Evolutionary conservation across 64 coral and sea anemone species (phyloP).

Genomic region (Montipora foliosa): DNA sequence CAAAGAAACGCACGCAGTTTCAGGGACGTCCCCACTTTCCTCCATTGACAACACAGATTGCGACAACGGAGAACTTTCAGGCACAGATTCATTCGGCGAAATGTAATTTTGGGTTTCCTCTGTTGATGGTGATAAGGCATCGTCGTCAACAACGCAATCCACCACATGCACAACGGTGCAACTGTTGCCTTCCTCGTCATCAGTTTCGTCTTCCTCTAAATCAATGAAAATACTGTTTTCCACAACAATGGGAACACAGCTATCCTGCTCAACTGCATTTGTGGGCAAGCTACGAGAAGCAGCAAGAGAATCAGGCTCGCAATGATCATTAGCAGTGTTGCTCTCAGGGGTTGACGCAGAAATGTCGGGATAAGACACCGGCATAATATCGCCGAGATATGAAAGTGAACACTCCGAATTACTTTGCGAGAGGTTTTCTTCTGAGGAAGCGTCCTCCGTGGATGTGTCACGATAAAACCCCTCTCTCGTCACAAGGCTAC

Average conservation of each 20-base stretch:
- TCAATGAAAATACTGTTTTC: conserved; percentile 2
- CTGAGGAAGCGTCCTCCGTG: not conserved
- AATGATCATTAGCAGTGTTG: not conserved
- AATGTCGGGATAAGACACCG: not conserved
- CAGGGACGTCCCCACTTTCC: not conserved
- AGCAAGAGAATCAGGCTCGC: not conserved
- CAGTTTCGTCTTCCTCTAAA: conserved; percentile 7
- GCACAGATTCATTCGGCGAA: conserved; percentile 1
- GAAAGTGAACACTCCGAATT: not conserved
- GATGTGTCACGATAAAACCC: conserved; percentile 3
- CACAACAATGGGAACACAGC: conserved; percentile 9
- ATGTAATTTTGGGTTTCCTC: not conserved
- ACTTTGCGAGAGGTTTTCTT: not conserved
- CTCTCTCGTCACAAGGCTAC: conserved; percentile 1
- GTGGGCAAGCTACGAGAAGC: not conserved
- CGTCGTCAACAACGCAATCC: not conserved
- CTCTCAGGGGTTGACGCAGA: not conserved
- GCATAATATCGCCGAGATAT: not conserved
- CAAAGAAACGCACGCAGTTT: not conserved
- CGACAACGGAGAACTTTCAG: not conserved
- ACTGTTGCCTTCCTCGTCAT: not conserved
- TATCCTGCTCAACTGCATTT: not conserved
- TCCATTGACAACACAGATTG: conserved; percentile 8
- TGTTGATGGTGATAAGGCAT: not conserved
- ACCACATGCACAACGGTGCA: not conserved